Evolutionary conservation across 2,113 vertebrate genomes (phyloP), one percentile per base, ranked within the genome.

Genomic region (Oreocharis arfaki): DNA sequence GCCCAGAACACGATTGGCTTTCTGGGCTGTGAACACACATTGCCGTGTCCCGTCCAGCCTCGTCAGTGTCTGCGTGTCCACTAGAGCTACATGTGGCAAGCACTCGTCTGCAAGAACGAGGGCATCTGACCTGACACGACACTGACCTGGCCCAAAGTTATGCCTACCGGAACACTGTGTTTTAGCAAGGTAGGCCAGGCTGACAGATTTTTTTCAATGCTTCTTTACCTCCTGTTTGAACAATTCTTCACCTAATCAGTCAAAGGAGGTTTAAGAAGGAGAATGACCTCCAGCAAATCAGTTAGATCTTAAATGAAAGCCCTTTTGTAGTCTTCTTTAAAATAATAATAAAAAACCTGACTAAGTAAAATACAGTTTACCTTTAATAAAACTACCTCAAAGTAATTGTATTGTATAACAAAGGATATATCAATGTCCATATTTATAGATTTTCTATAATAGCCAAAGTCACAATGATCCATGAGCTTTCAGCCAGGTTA

Each of bases 321-420:
- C 18, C 22, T 93, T 83, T 65, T 60, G 33, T 64, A 74, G 13
- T 70, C 27, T 77, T 73, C 21, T 56, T 67, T 85, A 39, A 44
- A 75, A 75, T 69, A 33, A 56, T 65, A 44, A 56, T 39, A 11
- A 47, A 69, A 80, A 55, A 17, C 7, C 7, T 1, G 1, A 3
- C 17, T 32, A 61, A 91, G 88, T 92, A 94, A 97, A 96, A 97
- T 95, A 93, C 41, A 49, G 73, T 89, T 96, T 95, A 90, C n/a
- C 32, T 93, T 92, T 86, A 88, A 92, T 89, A 96, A 96, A 95
- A 90, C 44, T 86, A 81, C 32, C 11, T 30, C 32, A n/a, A 88
- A 92, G 71, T 83, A 77, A 96, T 78, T 81, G 24, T 84, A 60
- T 80, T 92, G 10, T 93, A 87, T 96, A 95, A 95, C 35, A 90